Conservation (phyloP, 1,140 invertebrate species). For the Drosophila virilis region DNA sequence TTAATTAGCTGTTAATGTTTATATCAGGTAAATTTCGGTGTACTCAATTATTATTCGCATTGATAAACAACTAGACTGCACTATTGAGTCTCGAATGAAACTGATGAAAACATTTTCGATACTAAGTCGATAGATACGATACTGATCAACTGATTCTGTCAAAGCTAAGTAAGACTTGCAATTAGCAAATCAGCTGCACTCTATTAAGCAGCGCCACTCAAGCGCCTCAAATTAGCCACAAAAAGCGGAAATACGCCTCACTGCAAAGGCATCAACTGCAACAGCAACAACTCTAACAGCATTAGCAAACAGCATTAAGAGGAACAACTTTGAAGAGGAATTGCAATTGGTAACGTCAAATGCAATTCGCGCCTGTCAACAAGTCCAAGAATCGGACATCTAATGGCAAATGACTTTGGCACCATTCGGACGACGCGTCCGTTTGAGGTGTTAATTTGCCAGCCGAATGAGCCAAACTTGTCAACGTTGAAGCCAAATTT, state of each 20-base stretch:
- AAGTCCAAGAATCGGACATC: conserved; percentile 62
- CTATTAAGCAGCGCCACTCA: conserved; percentile 28
- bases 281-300: conserved; percentile 9
- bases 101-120: neutral
- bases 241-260: conserved; percentile 47
- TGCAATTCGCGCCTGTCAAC: conserved; percentile 71
- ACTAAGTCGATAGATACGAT: neutral
- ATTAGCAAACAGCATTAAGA: conserved; percentile 31
- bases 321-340: conserved; percentile 48
- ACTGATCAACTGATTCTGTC: neutral
- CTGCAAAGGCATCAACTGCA: conserved; percentile 12
- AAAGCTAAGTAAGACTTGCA: neutral
- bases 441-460: conserved; percentile 78
- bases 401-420: conserved; percentile 73
- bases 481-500: conserved; percentile 59
- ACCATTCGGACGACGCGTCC: conserved; percentile 31
- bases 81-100: no score
- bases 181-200: neutral
- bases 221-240: conserved; percentile 67
- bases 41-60: no score
- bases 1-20: no score
- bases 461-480: conserved; percentile 51
- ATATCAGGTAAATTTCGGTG: no score
- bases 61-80: neutral
- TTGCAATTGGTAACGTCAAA: conserved; percentile 63